These are phyloP conservation scores for Drosophila imparisetae DNA, from an alignment of 2,888 invertebrate species.

Conservation along the genomic window DNA sequence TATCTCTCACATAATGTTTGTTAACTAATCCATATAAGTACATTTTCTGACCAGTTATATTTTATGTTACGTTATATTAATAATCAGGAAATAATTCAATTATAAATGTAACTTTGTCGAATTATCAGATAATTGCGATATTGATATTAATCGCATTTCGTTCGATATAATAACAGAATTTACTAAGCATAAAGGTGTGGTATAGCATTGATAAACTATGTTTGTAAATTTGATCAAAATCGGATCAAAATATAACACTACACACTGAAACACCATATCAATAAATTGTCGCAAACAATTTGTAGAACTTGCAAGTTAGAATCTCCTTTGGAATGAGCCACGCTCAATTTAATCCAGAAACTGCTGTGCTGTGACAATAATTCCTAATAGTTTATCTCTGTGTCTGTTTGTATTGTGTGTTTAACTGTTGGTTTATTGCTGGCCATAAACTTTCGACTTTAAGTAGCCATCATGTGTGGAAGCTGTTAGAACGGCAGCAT, in stretches of 20 bases:
- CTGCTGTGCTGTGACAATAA: neutral
- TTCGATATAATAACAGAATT: neutral
- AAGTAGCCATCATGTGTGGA: constrained; percentile 41
- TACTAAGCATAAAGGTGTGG: neutral
- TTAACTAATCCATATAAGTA: neutral
- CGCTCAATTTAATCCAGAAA: neutral
- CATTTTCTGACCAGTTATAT: neutral
- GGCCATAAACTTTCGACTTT: constrained; percentile 54
- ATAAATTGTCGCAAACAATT: neutral
- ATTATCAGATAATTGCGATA: neutral
- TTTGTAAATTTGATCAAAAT: neutral
- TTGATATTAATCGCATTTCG: neutral
- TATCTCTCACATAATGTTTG: neutral
- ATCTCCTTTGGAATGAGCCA: neutral
- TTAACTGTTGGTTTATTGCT: constrained; percentile 64
- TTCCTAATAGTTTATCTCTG: constrained; percentile 3
- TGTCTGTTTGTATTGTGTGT: constrained; percentile 29
- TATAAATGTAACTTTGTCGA: neutral
- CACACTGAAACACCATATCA: neutral
- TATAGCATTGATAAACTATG: neutral
- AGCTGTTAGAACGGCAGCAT: neutral
- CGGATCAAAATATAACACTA: neutral
- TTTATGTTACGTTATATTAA: neutral
- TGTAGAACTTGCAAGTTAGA: neutral
- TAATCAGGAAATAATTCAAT: neutral